phyloP scores from a whole-genome alignment of 2,797 vertebrate species.

The Poliocrania exsul region DNA sequence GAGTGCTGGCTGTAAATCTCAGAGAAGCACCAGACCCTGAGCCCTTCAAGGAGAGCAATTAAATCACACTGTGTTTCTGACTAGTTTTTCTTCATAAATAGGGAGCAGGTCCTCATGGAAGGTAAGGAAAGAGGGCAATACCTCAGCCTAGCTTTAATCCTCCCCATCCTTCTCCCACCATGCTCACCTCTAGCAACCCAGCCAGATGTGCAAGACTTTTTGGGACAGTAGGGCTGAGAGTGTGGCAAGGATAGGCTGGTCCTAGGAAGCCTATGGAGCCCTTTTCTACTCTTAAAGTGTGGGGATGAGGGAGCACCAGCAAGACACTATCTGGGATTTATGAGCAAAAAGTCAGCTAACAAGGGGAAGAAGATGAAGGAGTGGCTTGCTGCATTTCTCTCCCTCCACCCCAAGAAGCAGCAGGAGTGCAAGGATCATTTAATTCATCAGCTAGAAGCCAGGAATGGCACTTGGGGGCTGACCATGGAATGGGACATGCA shows the following conservation, averaged over 20 bases:
- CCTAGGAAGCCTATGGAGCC: fast-evolving
- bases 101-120: not conserved
- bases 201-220: not conserved
- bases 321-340: not conserved
- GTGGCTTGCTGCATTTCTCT: not conserved
- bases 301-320: not conserved
- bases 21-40: not conserved
- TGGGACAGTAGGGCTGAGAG: not conserved
- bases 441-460: not conserved
- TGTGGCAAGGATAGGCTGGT: fast-evolving
- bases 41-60: not conserved
- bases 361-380: not conserved
- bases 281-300: not conserved
- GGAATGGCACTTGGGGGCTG: not conserved
- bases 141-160: not conserved
- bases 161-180: fast-evolving
- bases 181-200: not conserved
- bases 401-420: not conserved
- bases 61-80: not conserved
- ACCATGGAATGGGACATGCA: fast-evolving
- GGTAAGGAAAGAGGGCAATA: not conserved
- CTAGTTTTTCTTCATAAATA: not conserved
- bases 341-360: not conserved
- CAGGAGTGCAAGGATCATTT: fast-evolving
- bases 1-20: not conserved